Evolutionary conservation across 1,140 invertebrate genomes (phyloP).

Genomic region (Cotesia glomerata): DNA sequence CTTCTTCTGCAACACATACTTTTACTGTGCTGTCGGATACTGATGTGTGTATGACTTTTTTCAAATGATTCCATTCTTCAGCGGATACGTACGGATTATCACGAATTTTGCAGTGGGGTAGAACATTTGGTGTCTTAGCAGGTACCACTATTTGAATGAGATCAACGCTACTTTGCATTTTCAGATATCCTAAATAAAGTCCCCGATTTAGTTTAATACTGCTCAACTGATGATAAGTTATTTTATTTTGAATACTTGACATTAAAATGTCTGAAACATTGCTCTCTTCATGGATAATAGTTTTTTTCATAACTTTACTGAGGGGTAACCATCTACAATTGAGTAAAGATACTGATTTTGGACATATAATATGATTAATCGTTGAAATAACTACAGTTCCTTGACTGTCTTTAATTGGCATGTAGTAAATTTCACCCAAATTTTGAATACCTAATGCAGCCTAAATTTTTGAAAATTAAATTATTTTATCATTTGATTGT

Average conservation of each 20-base stretch:
- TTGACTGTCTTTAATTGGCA: slow-evolving; percentile 83
- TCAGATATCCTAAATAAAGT: slow-evolving; percentile 93
- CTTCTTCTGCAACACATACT: slow-evolving; percentile 54
- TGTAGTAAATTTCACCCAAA: slow-evolving; percentile 90
- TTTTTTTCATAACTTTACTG: slow-evolving; percentile 73
- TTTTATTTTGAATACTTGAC: slow-evolving; percentile 87
- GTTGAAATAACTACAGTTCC: slow-evolving; percentile 91
- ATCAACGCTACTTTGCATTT: slow-evolving; percentile 94
- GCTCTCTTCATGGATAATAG: slow-evolving; percentile 72
- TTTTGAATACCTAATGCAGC: slow-evolving; percentile 87
- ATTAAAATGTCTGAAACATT: slow-evolving; percentile 82
- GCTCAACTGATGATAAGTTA: slow-evolving; percentile 89
- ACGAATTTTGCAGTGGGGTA: slow-evolving; percentile 90
- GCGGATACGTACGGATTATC: slow-evolving; percentile 95
- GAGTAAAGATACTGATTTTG: slow-evolving; percentile 82
- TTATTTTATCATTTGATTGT: no score
- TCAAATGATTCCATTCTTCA: slow-evolving; percentile 89
- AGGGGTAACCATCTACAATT: slow-evolving; percentile 90
- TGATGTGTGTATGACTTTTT: slow-evolving; percentile 62
- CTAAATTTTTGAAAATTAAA: slow-evolving; percentile 50
- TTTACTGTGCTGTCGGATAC: slow-evolving; percentile 39
- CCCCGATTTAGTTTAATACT: slow-evolving; percentile 81
- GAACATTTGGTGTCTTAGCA: slow-evolving; percentile 86
- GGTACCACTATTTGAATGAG: slow-evolving; percentile 92
- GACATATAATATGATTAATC: slow-evolving; percentile 82